A percentile compares a stretch with the other conserved stretches of the same genome.
Evolutionary conservation across 2,113 vertebrate genomes (phyloP).

Genomic region (Engystomops pustulosus): DNA sequence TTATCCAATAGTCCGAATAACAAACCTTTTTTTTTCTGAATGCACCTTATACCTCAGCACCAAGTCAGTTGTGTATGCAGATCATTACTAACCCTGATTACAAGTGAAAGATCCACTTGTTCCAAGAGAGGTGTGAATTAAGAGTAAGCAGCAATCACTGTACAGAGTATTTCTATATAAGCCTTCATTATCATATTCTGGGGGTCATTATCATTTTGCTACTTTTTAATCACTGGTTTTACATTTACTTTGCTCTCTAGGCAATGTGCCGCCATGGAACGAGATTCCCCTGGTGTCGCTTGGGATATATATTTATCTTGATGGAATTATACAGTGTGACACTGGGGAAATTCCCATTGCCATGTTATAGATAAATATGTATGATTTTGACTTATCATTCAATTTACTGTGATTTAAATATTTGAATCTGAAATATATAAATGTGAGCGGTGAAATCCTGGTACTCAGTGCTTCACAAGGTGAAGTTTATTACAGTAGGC

Average conservation of each 20-base stretch:
- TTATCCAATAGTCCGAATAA: too few relatives aligned
- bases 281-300: not conserved
- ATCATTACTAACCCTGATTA: conserved; percentile 22
- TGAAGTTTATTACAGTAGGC: too few relatives aligned
- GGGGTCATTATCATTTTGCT: conserved; percentile 36
- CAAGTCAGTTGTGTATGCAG: conserved; percentile 13
- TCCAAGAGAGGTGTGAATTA: conserved; percentile 45
- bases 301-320: conserved; percentile 20
- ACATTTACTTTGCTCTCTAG: conserved; percentile 35
- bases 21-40: too few relatives aligned
- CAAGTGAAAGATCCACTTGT: conserved; percentile 29
- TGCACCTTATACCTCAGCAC: not conserved
- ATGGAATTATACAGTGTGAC: not conserved
- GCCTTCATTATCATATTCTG: conserved; percentile 41
- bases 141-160: conserved; percentile 24
- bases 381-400: not conserved
- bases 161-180: not conserved
- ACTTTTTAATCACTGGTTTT: conserved; percentile 37
- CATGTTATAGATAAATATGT: conserved; percentile 16
- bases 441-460: too few relatives aligned
- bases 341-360: not conserved
- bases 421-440: not conserved
- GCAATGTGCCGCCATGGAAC: not conserved
- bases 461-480: too few relatives aligned
- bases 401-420: not conserved